Evolutionary conservation across 2,888 invertebrate species (phyloP).

Genomic region (Epinotia ramella): DNA sequence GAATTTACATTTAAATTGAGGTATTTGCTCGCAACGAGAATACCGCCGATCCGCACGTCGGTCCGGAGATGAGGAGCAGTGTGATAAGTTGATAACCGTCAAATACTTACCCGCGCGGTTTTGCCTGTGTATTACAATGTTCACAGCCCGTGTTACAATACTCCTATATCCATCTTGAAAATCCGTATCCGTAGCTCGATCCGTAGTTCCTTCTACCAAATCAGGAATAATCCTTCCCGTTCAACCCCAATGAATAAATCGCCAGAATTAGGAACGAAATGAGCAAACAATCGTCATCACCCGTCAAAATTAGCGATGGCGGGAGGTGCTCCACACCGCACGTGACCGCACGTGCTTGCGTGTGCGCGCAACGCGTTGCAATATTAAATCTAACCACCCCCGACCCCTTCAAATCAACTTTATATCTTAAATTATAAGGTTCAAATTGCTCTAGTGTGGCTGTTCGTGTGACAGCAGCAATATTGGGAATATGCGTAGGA

Average conservation of each 20-base stretch:
- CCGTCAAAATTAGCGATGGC: constrained; percentile 59
- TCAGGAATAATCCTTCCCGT: not conserved
- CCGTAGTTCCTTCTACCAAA: not conserved
- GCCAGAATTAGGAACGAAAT: constrained; percentile 57
- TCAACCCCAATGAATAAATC: constrained; percentile 39
- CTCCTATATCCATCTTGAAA: no score
- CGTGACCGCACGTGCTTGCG: constrained; percentile 71
- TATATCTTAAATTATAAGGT: not conserved
- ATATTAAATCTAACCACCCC: constrained; percentile 75
- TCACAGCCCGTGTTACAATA: no score
- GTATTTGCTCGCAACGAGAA: no score
- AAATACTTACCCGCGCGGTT: no score
- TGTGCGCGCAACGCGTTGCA: constrained; percentile 66
- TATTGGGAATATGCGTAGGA: constrained; percentile 36
- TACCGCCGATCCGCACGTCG: no score
- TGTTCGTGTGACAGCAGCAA: constrained; percentile 53
- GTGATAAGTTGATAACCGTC: no score
- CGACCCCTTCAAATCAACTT: constrained; percentile 3
- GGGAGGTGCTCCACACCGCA: constrained; percentile 58
- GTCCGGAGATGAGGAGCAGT: no score
- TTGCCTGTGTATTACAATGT: no score
- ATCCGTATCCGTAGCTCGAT: not conserved
- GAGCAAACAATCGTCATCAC: constrained; percentile 67
- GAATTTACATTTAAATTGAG: no score
- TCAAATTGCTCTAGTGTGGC: not conserved